A percentile compares a stretch with the other conserved stretches of the same genome.
Evolutionary conservation across 2,113 vertebrate species (phyloP).

Genomic region (Platysternon megacephalum): DNA sequence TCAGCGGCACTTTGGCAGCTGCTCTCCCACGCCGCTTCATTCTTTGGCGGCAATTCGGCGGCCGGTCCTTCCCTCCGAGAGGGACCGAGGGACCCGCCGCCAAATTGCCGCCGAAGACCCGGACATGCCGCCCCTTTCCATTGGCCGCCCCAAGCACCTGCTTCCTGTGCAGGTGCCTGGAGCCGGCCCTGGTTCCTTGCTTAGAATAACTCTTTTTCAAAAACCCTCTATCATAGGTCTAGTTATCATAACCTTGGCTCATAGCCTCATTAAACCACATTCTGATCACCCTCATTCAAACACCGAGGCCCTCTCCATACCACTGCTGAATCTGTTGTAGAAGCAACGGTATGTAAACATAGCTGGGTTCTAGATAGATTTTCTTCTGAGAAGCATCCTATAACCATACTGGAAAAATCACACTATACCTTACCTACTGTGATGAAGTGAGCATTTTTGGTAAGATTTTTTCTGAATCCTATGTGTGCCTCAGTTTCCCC

Average conservation of each 20-base stretch:
- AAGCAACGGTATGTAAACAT: not conserved
- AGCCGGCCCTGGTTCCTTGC: not conserved
- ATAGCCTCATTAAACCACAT: not conserved
- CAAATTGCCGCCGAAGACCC: too few species aligned
- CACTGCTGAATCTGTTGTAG: not conserved
- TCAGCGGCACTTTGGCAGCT: too few species aligned
- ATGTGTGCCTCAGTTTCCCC: not conserved
- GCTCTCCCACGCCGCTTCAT: too few species aligned
- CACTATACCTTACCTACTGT: not conserved
- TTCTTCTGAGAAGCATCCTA: not conserved
- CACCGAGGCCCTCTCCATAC: not conserved
- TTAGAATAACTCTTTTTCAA: not conserved
- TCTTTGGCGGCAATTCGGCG: too few species aligned
- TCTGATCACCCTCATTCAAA: not conserved
- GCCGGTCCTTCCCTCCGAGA: too few species aligned
- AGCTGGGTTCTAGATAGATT: not conserved
- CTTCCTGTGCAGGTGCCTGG: too few species aligned
- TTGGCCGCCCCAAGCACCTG: too few species aligned
- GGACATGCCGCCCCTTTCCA: too few species aligned
- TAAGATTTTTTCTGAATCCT: not conserved
- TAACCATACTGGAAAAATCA: not conserved
- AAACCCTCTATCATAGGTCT: not conserved
- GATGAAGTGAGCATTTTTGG: not conserved
- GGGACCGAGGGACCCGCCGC: too few species aligned
- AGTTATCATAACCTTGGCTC: not conserved